A percentile compares a stretch with the other conserved stretches of the same genome.
Evolutionary conservation across 2,888 invertebrate species (phyloP).

Genomic region (Anodontia alba): DNA sequence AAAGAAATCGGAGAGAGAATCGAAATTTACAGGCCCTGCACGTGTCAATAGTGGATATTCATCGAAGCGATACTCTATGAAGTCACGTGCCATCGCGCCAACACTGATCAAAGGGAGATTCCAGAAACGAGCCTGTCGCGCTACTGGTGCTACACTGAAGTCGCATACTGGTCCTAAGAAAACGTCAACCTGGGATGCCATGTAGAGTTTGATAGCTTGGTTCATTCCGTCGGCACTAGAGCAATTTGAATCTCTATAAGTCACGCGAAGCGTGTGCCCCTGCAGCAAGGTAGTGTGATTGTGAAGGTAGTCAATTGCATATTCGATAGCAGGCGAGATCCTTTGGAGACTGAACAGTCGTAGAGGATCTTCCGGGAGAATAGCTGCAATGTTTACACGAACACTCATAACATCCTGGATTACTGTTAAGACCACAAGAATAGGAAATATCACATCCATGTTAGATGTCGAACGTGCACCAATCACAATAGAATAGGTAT

Average conservation of each 20-base stretch:
- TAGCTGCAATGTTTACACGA: slow-evolving; percentile 71
- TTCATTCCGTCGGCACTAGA: slow-evolving; percentile 75
- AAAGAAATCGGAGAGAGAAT: slow-evolving; percentile 68
- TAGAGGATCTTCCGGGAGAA: slow-evolving; percentile 71
- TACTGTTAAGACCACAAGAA: not conserved
- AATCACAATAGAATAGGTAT: no score
- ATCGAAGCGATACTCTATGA: slow-evolving; percentile 63
- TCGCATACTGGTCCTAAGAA: slow-evolving; percentile 84
- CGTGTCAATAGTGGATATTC: slow-evolving; percentile 91
- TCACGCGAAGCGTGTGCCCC: slow-evolving; percentile 55
- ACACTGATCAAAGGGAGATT: slow-evolving; percentile 92
- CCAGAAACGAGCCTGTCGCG: slow-evolving; percentile 94
- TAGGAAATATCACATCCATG: slow-evolving; percentile 1
- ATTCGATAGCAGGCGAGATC: slow-evolving; percentile 80
- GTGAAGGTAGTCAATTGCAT: slow-evolving; percentile 74
- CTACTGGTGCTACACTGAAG: slow-evolving; percentile 94
- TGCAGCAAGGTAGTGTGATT: slow-evolving; percentile 44
- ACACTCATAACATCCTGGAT: not conserved
- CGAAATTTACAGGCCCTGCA: slow-evolving; percentile 78
- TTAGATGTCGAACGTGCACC: not conserved
- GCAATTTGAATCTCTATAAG: slow-evolving; percentile 75
- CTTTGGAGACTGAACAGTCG: slow-evolving; percentile 73
- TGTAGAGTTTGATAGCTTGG: slow-evolving; percentile 75
- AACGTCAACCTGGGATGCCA: slow-evolving; percentile 70
- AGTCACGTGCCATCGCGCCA: slow-evolving; percentile 82